Conservation (phyloP, 2,888 invertebrate species). For the Meghimatium bilineatum region DNA sequence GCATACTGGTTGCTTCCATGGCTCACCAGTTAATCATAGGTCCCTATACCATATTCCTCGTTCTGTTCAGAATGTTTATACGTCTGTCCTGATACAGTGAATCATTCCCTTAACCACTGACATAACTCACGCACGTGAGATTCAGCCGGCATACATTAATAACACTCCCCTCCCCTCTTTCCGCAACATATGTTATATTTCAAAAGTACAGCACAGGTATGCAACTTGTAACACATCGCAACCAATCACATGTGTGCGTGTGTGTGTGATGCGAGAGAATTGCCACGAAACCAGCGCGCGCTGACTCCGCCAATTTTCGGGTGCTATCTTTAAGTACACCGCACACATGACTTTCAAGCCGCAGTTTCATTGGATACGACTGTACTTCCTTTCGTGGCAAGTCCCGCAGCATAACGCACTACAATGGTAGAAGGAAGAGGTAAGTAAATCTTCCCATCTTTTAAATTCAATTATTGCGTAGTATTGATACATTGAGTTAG, state of each 20-base stretch:
- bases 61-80: too few relatives aligned
- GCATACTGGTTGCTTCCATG: too few relatives aligned
- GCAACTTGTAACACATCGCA: too few relatives aligned
- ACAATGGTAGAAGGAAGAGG: conserved; percentile 44
- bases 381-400: conserved; percentile 43
- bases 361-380: conserved; percentile 23
- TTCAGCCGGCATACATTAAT: too few relatives aligned
- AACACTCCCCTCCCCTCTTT: too few relatives aligned
- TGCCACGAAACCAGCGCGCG: background rate
- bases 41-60: too few relatives aligned
- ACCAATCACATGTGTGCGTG: background rate
- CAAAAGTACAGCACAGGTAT: too few relatives aligned
- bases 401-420: conserved; percentile 34
- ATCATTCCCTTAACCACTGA: too few relatives aligned
- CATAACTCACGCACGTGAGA: too few relatives aligned
- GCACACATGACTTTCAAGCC: conserved; percentile 30
- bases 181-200: too few relatives aligned
- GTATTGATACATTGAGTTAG: background rate
- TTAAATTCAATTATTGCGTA: background rate
- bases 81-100: too few relatives aligned
- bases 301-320: background rate
- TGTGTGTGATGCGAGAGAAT: background rate
- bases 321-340: conserved; percentile 28
- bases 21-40: too few relatives aligned
- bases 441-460: conserved; percentile 5